Evolutionary conservation across 1,140 invertebrate species (phyloP).

Genomic region (Globodera rostochiensis): DNA sequence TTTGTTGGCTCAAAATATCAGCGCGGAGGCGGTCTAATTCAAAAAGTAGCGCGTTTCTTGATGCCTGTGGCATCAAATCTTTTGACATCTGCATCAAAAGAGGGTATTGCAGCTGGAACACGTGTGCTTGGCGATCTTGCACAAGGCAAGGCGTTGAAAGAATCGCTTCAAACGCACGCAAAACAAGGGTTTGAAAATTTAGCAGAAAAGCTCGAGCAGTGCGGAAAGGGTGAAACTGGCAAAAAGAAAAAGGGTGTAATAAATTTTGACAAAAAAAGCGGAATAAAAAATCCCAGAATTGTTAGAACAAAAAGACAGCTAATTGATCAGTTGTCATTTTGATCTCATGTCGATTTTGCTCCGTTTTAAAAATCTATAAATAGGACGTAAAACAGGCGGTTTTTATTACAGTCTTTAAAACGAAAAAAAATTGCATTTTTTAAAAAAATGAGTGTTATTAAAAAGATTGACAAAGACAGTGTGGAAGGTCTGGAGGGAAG

Average conservation of each 20-base stretch:
- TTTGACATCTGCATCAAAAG: not conserved
- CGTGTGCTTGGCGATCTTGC: slow-evolving; percentile 8
- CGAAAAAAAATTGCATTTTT: too few species aligned
- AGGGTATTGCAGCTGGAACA: slow-evolving; percentile 10
- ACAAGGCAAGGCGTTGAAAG: slow-evolving; percentile 1
- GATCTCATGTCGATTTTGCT: not conserved
- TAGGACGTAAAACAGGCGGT: not conserved
- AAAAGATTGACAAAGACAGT: slow-evolving; percentile 27
- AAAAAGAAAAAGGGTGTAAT: too few species aligned
- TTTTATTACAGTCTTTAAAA: not conserved
- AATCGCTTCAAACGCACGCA: slow-evolving; percentile 3
- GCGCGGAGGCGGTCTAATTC: slow-evolving; percentile 4
- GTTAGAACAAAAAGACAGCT: too few species aligned
- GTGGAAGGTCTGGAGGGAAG: slow-evolving; percentile 1
- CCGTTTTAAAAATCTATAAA: slow-evolving; percentile 13
- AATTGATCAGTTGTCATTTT: not conserved
- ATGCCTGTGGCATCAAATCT: slow-evolving; percentile 6
- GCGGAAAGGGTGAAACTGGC: slow-evolving; percentile 8
- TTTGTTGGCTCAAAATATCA: slow-evolving; percentile 12
- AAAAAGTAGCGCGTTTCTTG: slow-evolving; percentile 10
- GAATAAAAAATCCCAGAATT: not conserved
- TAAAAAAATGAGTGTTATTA: slow-evolving; percentile 9
- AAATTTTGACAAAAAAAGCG: not conserved
- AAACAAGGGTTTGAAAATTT: slow-evolving; percentile 1
- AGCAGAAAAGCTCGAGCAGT: slow-evolving; percentile 1